Evolutionary conservation across 1,140 invertebrate genomes (phyloP).

Genomic region (Antheraea mylitta): DNA sequence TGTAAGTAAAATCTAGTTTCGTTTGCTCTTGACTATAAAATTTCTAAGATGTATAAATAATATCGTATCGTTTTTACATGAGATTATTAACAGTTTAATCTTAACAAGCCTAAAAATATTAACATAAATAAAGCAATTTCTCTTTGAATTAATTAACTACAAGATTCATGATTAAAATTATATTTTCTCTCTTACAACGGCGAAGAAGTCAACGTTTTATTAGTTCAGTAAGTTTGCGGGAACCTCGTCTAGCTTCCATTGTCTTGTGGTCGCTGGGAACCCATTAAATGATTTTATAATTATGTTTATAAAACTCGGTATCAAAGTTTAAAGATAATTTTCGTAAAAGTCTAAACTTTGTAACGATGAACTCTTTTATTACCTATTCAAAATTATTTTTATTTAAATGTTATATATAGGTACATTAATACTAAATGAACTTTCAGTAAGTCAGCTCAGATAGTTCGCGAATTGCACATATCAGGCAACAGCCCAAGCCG

Average conservation of each 20-base stretch:
- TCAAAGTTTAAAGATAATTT: conserved; percentile 19
- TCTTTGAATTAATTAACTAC: neutral
- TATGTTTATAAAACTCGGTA: conserved; percentile 17
- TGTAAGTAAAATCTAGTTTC: too few relatives aligned
- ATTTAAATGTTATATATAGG: neutral
- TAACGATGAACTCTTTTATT: conserved; percentile 7
- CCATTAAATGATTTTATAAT: conserved; percentile 29
- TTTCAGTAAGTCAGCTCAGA: too few relatives aligned
- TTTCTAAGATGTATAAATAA: too few relatives aligned
- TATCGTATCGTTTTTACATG: too few relatives aligned
- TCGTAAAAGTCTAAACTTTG: conserved; percentile 8
- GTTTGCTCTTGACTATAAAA: too few relatives aligned
- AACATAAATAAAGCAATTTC: neutral
- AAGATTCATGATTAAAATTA: neutral
- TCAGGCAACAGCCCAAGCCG: too few relatives aligned
- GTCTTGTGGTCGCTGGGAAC: conserved; percentile 19
- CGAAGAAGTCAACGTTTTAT: conserved; percentile 20
- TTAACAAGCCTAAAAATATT: neutral
- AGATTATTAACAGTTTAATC: too few relatives aligned
- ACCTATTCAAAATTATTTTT: neutral
- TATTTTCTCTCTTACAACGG: neutral
- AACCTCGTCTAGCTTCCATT: conserved; percentile 26
- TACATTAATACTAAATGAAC: neutral
- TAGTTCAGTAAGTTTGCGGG: conserved; percentile 18
- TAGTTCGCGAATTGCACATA: too few relatives aligned